phyloP scores from a whole-genome alignment of 2,888 invertebrate species.

The Sympetrum striolatum region DNA sequence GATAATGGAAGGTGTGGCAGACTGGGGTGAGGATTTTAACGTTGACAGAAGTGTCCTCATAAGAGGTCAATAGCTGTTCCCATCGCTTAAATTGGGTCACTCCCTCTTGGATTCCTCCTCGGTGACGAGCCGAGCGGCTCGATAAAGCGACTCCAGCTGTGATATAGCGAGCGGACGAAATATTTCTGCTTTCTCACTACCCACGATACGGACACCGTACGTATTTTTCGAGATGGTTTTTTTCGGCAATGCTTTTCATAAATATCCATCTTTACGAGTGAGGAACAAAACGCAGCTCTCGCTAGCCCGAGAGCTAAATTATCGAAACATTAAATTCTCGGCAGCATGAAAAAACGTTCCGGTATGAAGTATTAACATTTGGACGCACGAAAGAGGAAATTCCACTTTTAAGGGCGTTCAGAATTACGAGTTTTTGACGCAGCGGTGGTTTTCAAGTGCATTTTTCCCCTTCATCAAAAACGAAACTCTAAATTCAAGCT shows the following conservation, averaged over 20 bases:
- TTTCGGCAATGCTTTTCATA: background rate
- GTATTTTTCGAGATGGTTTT: background rate
- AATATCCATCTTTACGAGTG: background rate
- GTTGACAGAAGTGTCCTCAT: background rate
- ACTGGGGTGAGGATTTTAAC: background rate
- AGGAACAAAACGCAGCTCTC: background rate
- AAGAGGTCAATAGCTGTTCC: background rate
- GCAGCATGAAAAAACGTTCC: background rate
- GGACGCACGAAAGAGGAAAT: background rate
- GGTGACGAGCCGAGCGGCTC: background rate
- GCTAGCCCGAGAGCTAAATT: background rate
- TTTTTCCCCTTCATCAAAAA: no score
- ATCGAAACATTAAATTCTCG: background rate
- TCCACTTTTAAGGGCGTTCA: background rate
- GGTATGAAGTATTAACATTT: background rate
- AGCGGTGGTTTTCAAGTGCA: background rate
- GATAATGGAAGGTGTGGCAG: background rate
- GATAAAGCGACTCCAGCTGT: constrained; percentile 3
- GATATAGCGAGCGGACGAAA: background rate
- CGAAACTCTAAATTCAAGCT: no score
- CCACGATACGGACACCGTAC: background rate
- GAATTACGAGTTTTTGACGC: background rate
- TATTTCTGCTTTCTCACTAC: background rate
- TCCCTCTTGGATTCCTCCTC: background rate
- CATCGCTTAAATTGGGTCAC: background rate